Percentiles rank a stretch among this genome's conserved stretches.
Conservation (phyloP, 2,797 vertebrate species). For the Pseudocheirus occidentalis region DNA sequence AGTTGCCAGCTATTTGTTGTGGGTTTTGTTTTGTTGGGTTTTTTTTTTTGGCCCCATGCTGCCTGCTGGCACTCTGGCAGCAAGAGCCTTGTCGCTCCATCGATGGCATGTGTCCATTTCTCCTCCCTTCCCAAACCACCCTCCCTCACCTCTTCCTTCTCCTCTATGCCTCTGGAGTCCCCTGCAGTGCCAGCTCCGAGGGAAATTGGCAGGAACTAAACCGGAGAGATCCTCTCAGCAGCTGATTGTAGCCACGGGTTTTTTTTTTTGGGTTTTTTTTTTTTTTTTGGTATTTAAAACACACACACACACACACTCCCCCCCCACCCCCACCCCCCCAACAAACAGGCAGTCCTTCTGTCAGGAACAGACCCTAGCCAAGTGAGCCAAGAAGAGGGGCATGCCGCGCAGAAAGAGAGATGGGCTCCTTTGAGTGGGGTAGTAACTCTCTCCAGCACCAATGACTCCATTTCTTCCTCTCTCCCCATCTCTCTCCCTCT, state of each 20-base stretch:
- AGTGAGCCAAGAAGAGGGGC: constrained; percentile 53
- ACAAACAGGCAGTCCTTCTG: constrained; percentile 79
- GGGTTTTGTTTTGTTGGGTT: constrained; percentile 54
- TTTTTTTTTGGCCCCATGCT: constrained; percentile 72
- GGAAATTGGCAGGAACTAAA: constrained; percentile 80
- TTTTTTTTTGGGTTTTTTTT: neutral
- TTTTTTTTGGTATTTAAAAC: constrained; percentile 57
- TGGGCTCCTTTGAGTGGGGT: neutral
- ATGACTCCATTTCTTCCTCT: constrained; percentile 27
- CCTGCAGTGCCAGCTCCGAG: constrained; percentile 78
- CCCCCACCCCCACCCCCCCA: constrained; percentile 58
- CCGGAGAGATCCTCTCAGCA: constrained; percentile 75
- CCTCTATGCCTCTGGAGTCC: constrained; percentile 75
- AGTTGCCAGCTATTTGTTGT: constrained; percentile 71
- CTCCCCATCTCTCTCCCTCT: neutral
- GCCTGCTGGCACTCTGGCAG: constrained; percentile 76
- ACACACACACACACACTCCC: constrained; percentile 39
- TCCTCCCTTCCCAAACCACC: constrained; percentile 63
- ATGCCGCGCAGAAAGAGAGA: constrained; percentile 30
- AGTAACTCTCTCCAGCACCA: constrained; percentile 34
- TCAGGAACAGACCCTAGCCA: constrained; percentile 80
- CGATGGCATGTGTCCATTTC: constrained; percentile 83
- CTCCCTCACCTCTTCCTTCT: constrained; percentile 71
- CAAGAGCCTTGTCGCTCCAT: constrained; percentile 62
- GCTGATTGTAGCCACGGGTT: constrained; percentile 76